Conservation (phyloP, 2,888 invertebrate genomes). For the Apamea crenata region DNA sequence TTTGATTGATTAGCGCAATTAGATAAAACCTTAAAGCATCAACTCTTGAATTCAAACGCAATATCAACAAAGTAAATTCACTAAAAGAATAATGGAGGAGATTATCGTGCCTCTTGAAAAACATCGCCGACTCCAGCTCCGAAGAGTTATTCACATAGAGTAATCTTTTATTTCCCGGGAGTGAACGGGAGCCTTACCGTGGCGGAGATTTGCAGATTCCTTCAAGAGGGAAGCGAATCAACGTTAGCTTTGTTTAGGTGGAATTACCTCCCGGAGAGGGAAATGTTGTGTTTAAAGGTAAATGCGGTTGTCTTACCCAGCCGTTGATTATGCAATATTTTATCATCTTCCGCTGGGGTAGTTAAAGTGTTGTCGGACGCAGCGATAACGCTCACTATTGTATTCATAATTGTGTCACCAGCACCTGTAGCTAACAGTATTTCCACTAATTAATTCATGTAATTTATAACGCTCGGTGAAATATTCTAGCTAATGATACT, state of each 20-base stretch:
- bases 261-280: slow-evolving; percentile 55
- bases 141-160: slow-evolving; percentile 81
- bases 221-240: slow-evolving; percentile 74
- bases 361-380: slow-evolving; percentile 70
- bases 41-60: slow-evolving; percentile 58
- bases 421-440: slow-evolving; percentile 63
- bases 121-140: slow-evolving; percentile 76
- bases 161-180: slow-evolving; percentile 85
- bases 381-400: slow-evolving; percentile 53
- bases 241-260: slow-evolving; percentile 73
- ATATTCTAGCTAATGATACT: slow-evolving; percentile 59
- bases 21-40: slow-evolving; percentile 36
- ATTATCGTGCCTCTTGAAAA: slow-evolving; percentile 83
- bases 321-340: slow-evolving; percentile 71
- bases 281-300: slow-evolving; percentile 74
- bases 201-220: slow-evolving; percentile 78
- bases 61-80: slow-evolving; percentile 77
- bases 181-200: slow-evolving; percentile 70
- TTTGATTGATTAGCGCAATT: slow-evolving; percentile 44
- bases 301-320: slow-evolving; percentile 72
- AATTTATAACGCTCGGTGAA: slow-evolving; percentile 58
- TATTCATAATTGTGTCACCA: slow-evolving; percentile 59
- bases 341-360: slow-evolving; percentile 65
- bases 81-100: slow-evolving; percentile 80
- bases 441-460: slow-evolving; percentile 60